Evolutionary conservation across 1,140 invertebrate genomes (phyloP).

Genomic region (Aphaenogaster rudis): DNA sequence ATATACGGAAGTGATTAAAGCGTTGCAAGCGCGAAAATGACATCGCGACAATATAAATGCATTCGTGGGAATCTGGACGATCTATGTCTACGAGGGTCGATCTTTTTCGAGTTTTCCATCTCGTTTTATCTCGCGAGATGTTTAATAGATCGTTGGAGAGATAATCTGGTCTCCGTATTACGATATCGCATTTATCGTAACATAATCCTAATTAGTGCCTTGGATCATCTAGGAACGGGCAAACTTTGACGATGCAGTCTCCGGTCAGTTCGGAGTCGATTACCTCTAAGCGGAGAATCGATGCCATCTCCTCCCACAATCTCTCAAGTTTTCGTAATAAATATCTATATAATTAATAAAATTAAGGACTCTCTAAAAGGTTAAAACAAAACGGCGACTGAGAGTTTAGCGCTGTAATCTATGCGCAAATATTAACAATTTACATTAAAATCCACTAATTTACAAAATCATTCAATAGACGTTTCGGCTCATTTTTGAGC

Average conservation of each 20-base stretch:
- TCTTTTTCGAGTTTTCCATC: neutral
- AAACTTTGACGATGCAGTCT: neutral
- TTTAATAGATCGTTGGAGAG: neutral
- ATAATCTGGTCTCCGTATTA: neutral
- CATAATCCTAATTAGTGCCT: neutral
- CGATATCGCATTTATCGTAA: neutral
- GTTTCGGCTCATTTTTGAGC: too few species aligned
- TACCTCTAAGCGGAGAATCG: neutral
- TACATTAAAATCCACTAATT: too few species aligned
- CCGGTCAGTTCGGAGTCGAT: neutral
- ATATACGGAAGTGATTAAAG: conserved; percentile 35
- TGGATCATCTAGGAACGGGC: neutral
- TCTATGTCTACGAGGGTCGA: neutral
- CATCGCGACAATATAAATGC: neutral
- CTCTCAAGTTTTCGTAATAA: neutral
- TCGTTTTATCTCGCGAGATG: neutral
- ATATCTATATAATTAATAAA: neutral
- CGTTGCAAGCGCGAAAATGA: neutral
- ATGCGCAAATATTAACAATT: too few species aligned
- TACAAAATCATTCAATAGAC: too few species aligned
- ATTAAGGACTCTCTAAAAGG: too few species aligned
- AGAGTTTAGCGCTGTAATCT: too few species aligned
- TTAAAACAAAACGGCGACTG: too few species aligned
- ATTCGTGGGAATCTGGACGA: neutral
- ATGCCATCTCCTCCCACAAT: neutral